Evolutionary conservation across 2,113 vertebrate species (phyloP).

Genomic region (Peromyscus maniculatus): DNA sequence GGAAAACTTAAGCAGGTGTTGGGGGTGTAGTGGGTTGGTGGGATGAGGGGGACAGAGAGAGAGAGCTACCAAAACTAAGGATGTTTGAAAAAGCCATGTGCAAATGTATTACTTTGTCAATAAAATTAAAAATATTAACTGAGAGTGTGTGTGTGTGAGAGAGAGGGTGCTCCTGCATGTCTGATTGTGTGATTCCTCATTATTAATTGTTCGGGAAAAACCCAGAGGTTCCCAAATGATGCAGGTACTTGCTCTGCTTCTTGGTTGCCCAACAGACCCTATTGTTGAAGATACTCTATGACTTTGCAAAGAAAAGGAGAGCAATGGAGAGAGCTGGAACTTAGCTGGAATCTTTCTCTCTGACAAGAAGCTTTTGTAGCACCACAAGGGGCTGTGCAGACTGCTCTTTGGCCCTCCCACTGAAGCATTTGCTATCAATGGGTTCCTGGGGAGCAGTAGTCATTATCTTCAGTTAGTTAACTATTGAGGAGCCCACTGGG

Average conservation of each 20-base stretch:
- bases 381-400: background rate
- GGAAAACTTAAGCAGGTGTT: background rate
- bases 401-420: no score
- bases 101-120: background rate
- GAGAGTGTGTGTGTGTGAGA: background rate
- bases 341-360: background rate
- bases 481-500: background rate
- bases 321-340: background rate
- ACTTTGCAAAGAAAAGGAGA: background rate
- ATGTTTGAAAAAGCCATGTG: background rate
- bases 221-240: background rate
- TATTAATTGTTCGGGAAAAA: background rate
- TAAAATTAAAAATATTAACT: background rate
- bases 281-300: background rate
- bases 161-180: background rate
- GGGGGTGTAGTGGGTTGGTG: background rate
- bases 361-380: background rate
- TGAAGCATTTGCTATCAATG: background rate
- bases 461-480: background rate
- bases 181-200: no score
- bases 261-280: background rate
- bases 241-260: background rate
- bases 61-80: background rate
- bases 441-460: no score
- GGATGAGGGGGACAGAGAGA: background rate